These are phyloP conservation scores for Pantherophis vulpinus DNA, from an alignment of 2,797 vertebrate species.

Conservation along the genomic window DNA sequence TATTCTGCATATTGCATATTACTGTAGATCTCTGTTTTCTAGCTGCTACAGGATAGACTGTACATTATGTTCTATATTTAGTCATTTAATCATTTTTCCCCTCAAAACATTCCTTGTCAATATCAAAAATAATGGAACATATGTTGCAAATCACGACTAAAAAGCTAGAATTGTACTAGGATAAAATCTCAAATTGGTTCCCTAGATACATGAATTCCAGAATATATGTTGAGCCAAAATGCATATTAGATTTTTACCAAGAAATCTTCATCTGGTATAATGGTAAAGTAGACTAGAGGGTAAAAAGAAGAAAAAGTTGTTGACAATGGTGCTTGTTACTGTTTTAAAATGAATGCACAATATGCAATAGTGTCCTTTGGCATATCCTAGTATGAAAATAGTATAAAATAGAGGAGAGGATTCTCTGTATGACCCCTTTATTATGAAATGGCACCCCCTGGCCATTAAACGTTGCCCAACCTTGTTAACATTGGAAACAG, in stretches of 20 bases:
- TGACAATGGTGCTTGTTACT: not conserved
- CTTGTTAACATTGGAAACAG: not conserved
- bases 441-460: not conserved
- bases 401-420: not conserved
- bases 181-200: not conserved
- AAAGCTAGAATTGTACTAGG: not conserved
- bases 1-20: not conserved
- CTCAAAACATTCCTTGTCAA: not conserved
- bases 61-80: not conserved
- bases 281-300: not conserved
- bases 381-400: not conserved
- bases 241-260: not conserved
- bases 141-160: not conserved
- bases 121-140: not conserved
- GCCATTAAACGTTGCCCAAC: not conserved
- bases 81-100: not conserved
- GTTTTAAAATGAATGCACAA: not conserved
- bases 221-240: not conserved
- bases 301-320: not conserved
- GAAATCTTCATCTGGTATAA: not conserved
- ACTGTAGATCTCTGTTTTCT: not conserved
- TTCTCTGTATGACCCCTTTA: not conserved
- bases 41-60: not conserved
- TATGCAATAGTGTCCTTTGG: not conserved
- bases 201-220: not conserved